Percentiles rank a stretch among this genome's conserved stretches.
phyloP scores from a whole-genome alignment of 2,888 invertebrate species.

The Alloscopus bannaensis region DNA sequence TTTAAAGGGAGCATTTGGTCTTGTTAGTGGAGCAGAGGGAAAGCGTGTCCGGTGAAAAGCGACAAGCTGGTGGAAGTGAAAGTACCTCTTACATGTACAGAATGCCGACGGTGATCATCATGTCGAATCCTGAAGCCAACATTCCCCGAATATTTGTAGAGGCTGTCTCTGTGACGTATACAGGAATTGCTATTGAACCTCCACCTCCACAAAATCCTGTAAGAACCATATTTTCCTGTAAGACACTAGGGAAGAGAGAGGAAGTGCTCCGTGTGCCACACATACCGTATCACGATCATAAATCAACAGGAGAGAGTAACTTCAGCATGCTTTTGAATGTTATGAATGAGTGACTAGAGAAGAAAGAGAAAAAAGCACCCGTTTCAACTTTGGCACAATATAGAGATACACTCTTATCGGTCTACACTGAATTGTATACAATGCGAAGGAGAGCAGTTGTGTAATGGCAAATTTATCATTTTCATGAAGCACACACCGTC shows the following conservation, averaged over 20 bases:
- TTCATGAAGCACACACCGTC: background rate
- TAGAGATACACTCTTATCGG: too few species aligned
- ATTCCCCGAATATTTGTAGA: conserved; percentile 89
- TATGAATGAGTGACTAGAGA: background rate
- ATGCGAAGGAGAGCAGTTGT: background rate
- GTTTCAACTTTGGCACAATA: too few species aligned
- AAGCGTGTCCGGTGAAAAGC: conserved; percentile 11
- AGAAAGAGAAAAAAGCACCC: too few species aligned
- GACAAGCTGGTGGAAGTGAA: background rate
- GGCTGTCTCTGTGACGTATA: conserved; percentile 91
- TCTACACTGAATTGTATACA: too few species aligned
- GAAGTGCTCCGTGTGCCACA: background rate
- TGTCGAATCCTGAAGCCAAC: conserved; percentile 90
- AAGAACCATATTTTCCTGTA: conserved; percentile 74
- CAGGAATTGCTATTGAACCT: conserved; percentile 89
- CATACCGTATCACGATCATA: conserved; percentile 8
- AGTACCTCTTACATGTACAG: conserved; percentile 69
- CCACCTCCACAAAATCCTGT: conserved; percentile 87
- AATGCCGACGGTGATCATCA: conserved; percentile 80
- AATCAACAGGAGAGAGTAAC: conserved; percentile 12
- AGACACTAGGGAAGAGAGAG: background rate
- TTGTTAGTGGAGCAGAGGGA: conserved; percentile 8
- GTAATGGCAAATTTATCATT: conserved; percentile 1
- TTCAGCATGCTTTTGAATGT: background rate
- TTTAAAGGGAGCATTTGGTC: too few species aligned